Base-by-base conservation (phyloP, 2,113 vertebrate species). In the Phylloscopus whistleri region DNA sequence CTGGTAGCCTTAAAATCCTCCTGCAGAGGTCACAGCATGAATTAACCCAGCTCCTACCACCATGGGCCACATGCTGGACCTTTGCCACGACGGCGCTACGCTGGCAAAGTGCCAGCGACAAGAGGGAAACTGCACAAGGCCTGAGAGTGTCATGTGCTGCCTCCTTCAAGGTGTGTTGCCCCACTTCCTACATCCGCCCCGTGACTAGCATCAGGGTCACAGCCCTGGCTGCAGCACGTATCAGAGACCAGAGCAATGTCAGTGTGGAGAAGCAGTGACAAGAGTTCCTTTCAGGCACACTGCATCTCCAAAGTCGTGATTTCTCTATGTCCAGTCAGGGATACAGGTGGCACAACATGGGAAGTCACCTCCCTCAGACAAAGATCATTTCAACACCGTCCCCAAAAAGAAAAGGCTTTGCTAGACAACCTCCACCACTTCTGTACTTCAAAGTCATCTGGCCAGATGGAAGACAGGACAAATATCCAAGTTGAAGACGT, bases 31-130 rank as follows among this genome's bases (percentile, higher is more conserved):
- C 30, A 31, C 13, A n/a, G 10, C 27, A 21, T 2, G 2, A 49
- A 48, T 37, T 7, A 73, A 41, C 56, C 27, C 67, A 85, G 41
- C 31, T 72, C 74, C 39, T 28, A 23, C 44, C 31, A n/a, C 76
- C n/a, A 22, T 4, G 1, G 7, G 23, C 69, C 64, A 16, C 1
- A 2, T 9, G 18, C 67, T 17, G 1, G 55, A 70, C 37, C 64
- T 81, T 58, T 1, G 1, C 26, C 51, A 17, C 3, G 2, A 31
- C 41, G 41, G 46, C 20, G 37, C 62, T 18, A 8, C 0, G 3
- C 44, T 28, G 27, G 46, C 62, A 60, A 59, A 67, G 33, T 3
- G 12, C 12, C 26, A 23, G 43, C 22, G 41, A 51, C 1, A 2
- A 67, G 52, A 72, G 21, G 53, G 53, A 48, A 55, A 55, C 14